Evolutionary conservation across 1,140 invertebrate genomes (phyloP).

Genomic region (Meloidogyne floridensis): DNA sequence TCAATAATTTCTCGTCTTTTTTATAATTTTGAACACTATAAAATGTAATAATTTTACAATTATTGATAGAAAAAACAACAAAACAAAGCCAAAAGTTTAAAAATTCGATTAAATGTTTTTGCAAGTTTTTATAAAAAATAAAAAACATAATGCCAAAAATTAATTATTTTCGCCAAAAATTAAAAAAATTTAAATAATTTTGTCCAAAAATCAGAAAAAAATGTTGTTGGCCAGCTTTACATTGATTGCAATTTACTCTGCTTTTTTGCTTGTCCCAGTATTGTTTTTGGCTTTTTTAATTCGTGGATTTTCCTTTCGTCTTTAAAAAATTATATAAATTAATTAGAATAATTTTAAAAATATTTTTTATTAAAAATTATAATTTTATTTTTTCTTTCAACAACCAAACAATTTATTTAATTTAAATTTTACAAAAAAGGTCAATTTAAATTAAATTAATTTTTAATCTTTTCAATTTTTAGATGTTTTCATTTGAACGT

Average conservation of each 20-base stretch:
- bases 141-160: constrained; percentile 4
- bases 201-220: background rate
- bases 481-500: constrained; percentile 42
- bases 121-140: background rate
- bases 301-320: background rate
- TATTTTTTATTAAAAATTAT: background rate
- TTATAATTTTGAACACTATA: too few species aligned
- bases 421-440: background rate
- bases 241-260: constrained; percentile 3
- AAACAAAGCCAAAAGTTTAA: too few species aligned
- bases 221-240: background rate
- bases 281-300: constrained; percentile 3
- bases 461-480: background rate
- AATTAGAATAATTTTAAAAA: background rate
- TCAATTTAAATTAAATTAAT: background rate
- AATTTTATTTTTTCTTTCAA: background rate
- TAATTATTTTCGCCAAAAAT: background rate
- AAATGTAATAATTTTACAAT: too few species aligned
- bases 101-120: too few species aligned
- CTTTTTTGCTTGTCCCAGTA: background rate
- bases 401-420: background rate
- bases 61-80: too few species aligned
- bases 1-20: too few species aligned
- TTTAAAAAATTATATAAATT: background rate
- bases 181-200: constrained; percentile 10